Evolutionary conservation across 2,113 vertebrate species (phyloP).

Genomic region (Macrotus californicus): DNA sequence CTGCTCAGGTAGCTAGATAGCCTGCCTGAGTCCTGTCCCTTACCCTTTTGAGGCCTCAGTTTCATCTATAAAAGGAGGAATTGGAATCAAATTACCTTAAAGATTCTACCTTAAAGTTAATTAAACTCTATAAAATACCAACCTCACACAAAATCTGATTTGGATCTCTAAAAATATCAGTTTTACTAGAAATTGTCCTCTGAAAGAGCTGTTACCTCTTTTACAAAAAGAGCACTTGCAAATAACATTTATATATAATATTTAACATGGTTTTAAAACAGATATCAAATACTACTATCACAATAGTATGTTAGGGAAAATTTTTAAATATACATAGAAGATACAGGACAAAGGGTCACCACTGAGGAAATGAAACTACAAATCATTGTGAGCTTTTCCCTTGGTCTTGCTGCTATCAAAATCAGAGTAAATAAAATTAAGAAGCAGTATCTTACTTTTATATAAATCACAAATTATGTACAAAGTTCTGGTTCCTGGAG

Average conservation of each 20-base stretch:
- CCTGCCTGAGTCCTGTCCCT: not conserved
- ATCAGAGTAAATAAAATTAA: slow-evolving; percentile 18
- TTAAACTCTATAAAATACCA: not conserved
- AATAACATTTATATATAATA: not conserved
- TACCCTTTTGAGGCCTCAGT: not conserved
- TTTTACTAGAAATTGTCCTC: not conserved
- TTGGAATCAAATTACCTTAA: not conserved
- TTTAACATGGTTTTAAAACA: not conserved
- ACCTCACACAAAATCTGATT: not conserved
- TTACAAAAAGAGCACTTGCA: not conserved
- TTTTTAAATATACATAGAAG: not conserved
- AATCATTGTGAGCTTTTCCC: not conserved
- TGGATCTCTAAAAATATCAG: not conserved
- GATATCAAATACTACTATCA: not conserved
- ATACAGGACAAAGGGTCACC: not conserved
- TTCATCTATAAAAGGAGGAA: not conserved
- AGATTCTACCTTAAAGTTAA: not conserved
- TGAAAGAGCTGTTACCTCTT: not conserved
- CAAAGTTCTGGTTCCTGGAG: not conserved
- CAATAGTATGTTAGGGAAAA: not conserved
- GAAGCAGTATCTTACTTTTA: not conserved
- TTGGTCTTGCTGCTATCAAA: not conserved
- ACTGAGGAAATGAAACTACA: not conserved
- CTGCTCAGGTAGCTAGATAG: not conserved
- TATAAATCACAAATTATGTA: slow-evolving; percentile 10